Percentiles rank a stretch among this genome's conserved stretches.
Conservation (phyloP, 30 jellyfish, hydroid and myxozoan genomes). For the Chrysaora quinquecirrha region DNA sequence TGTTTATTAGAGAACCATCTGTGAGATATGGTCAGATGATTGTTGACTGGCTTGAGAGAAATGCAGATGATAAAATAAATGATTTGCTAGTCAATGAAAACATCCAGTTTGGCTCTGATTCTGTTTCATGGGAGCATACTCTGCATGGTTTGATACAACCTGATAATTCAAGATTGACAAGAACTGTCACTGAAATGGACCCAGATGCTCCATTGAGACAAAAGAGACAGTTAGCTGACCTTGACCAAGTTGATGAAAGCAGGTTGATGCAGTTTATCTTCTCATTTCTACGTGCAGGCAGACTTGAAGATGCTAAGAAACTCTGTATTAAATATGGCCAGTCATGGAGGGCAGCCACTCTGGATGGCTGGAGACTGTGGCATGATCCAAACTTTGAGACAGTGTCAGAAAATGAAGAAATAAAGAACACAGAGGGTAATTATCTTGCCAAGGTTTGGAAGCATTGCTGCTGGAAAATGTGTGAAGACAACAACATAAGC, state of each 20-base stretch:
- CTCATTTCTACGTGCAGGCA: slow-evolving; percentile 82
- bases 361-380: slow-evolving; percentile 98
- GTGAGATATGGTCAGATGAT: slow-evolving; percentile 82
- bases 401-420: slow-evolving; percentile 21
- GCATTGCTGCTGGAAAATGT: slow-evolving; percentile 82
- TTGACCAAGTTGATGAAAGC: slow-evolving; percentile 82
- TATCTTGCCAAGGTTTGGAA: slow-evolving; percentile 85
- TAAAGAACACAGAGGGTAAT: slow-evolving; percentile 79
- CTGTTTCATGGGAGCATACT: slow-evolving; percentile 93
- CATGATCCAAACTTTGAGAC: slow-evolving; percentile 82
- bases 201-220: slow-evolving; percentile 97
- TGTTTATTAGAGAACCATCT: slow-evolving; percentile 83
- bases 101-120: slow-evolving; percentile 79
- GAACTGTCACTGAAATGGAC: slow-evolving; percentile 83
- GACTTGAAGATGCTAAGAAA: slow-evolving; percentile 88
- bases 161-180: slow-evolving; percentile 9
- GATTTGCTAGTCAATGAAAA: slow-evolving; percentile 69
- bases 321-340: slow-evolving; percentile 85
- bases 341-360: slow-evolving; percentile 92
- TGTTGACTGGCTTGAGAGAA: slow-evolving; percentile 95
- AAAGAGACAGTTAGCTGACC: slow-evolving; percentile 63
- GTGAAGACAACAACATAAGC: slow-evolving; percentile 57
- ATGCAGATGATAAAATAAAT: slow-evolving; percentile 80
- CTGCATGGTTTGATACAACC: slow-evolving; percentile 60
- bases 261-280: slow-evolving; percentile 66